Base-by-base conservation (phyloP, 64 coral and sea anemone species). In the Orbicella faveolata region DNA sequence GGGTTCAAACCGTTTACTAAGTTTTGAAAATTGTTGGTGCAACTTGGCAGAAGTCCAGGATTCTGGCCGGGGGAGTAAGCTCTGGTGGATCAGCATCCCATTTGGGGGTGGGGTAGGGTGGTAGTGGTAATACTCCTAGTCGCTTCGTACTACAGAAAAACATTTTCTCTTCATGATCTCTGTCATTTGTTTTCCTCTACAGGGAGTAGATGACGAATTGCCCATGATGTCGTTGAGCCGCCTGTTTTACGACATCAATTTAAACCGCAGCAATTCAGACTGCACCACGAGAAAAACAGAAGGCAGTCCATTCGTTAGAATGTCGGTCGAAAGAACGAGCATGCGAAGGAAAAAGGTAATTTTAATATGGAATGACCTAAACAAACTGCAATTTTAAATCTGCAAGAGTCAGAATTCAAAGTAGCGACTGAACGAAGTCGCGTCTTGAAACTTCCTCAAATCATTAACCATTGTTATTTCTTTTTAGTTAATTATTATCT, bases 221-320 rank as follows among this genome's bases (percentile, higher is more conserved):
- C 75, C 74, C 8, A 88, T 70, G 81, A 92, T 90, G 73, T 83
- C 62, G 0, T 61, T 88, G 63, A 59, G 88, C 52, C 78, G 54
- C 34, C 78, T 79, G 81, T 66, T 79, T 0, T 94, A 87, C 61
- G 95, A 96, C 54, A 87, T 96, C 21, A 96, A 94, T 62, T 84
- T 96, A 9, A 96, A 96, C 68, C 92, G 95, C 36, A 96, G 95
- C 77, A 96, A 96, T 77, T 96, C 95, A 4, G 95, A 96, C 78
- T 96, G 95, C 39, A 96, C 95, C n/a, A 79, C 95, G 17, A 88
- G 95, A 2, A 93, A 96, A 89, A 94, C 95, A 2, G 95, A 96
- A 20, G 36, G 69, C n/a, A 96, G 88, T 52, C 95, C 95, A 7
- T 96, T 96, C 53, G 95, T 96, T 34, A 66, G 95, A 25, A 86